Percentiles rank a stretch among this genome's conserved stretches.
These are phyloP conservation scores for Piscicola geometra DNA, from an alignment of 2,888 invertebrate genomes.

Conservation along the genomic window DNA sequence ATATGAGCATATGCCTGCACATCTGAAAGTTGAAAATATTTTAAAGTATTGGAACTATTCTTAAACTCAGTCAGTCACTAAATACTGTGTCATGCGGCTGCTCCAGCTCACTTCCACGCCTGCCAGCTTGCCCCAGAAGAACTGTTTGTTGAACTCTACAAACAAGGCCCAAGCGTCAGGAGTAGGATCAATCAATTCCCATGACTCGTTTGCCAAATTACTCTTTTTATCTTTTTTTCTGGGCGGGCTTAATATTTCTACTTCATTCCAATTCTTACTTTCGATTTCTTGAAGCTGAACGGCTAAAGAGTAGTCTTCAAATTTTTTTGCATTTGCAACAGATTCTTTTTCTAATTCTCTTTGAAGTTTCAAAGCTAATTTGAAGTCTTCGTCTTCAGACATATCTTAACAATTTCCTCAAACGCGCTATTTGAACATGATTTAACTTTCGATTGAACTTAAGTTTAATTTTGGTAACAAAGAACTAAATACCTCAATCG, in stretches of 20 bases:
- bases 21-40: conserved; percentile 54
- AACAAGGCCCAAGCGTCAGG: conserved; percentile 85
- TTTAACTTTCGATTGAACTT: too few relatives aligned
- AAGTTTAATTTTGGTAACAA: too few relatives aligned
- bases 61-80: neutral
- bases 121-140: conserved; percentile 72
- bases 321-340: neutral
- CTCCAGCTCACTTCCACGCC: conserved; percentile 89
- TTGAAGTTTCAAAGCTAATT: conserved; percentile 50
- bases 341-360: conserved; percentile 47
- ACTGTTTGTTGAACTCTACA: conserved; percentile 74
- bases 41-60: neutral
- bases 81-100: conserved; percentile 77
- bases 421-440: too few relatives aligned
- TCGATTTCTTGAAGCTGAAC: too few relatives aligned
- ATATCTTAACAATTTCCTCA: too few relatives aligned
- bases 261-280: too few relatives aligned
- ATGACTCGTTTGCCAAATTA: conserved; percentile 50
- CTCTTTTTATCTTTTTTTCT: too few relatives aligned
- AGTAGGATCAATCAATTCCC: conserved; percentile 87
- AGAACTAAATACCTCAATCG: too few relatives aligned
- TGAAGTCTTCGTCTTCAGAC: conserved; percentile 44
- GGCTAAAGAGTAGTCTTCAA: neutral
- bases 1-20: conserved; percentile 73
- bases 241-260: too few relatives aligned